Percentiles rank a stretch among this genome's conserved stretches.
Conservation (phyloP, 2,888 invertebrate genomes). For the Callyntrura guangdongensis region DNA sequence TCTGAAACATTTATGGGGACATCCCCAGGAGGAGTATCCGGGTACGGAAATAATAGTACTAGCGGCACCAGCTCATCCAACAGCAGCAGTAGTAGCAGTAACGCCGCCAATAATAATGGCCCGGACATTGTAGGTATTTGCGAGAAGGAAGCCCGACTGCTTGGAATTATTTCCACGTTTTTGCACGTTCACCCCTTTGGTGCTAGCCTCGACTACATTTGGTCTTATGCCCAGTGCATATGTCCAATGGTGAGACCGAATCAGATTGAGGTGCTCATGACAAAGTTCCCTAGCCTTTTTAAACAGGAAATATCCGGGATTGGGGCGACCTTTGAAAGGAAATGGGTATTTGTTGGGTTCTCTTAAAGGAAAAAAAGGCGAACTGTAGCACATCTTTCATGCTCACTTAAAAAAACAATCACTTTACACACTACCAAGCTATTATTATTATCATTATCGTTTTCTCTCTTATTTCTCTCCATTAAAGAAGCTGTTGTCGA, state of each 20-base stretch:
- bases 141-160: conserved; percentile 91
- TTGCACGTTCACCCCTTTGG: conserved; percentile 97
- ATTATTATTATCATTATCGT: too few relatives aligned
- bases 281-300: conserved; percentile 93
- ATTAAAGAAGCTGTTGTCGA: too few relatives aligned
- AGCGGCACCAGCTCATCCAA: conserved; percentile 25
- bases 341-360: conserved; percentile 95
- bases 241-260: conserved; percentile 91
- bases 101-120: conserved; percentile 1
- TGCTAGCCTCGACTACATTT: conserved; percentile 95
- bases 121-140: conserved; percentile 82
- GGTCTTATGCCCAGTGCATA: conserved; percentile 95
- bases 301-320: conserved; percentile 92
- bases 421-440: not conserved
- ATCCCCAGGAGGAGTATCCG: not conserved
- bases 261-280: conserved; percentile 92
- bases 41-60: conserved; percentile 15
- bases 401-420: not conserved
- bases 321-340: conserved; percentile 91
- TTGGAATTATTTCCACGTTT: conserved; percentile 95
- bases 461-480: too few relatives aligned
- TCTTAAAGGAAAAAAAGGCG: conserved; percentile 10
- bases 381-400: not conserved
- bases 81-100: conserved; percentile 33
- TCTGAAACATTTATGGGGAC: conserved; percentile 45